Base-by-base conservation (phyloP, 2,797 vertebrate species). In the Enteromius trimaculatus region DNA sequence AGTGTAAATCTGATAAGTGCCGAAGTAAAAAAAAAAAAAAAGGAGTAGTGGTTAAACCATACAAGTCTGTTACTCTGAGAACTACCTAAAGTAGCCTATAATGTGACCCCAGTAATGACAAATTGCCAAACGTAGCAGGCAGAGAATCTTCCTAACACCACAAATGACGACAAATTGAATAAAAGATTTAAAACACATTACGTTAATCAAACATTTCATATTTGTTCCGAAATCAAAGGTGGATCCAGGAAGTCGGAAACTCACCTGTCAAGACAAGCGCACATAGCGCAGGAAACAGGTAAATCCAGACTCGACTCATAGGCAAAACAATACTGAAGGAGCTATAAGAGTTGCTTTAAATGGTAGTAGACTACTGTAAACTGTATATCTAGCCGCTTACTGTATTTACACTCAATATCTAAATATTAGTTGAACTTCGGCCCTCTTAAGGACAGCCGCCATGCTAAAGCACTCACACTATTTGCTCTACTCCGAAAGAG, bases 201-300 rank as follows among this genome's bases (percentile, higher is more conserved):
- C 7, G 4, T 3, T 47, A 31, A 65, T 77, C 4, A 76, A 77
- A 21, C 19, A n/a, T 23, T 19, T 74, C 11, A 42, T 1, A 44
- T 2, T 21, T 65, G 2, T 34, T 19, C 2, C 53, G 11, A 65
- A 42, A 66, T 6, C 9, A 34, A 21, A 60, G 60, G 11, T 39
- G 3, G 6, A n/a, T 88, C 51, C 87, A 90, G 90, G 91, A 93
- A 93, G 88, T 89, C 37, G 6, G 5, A 19, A 69, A 90, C 93
- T 94, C 90, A 95, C 94, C 94, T 93, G 92, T 70, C 23, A 86
- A 2, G 42, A 87, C 29, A 39, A 93, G 71, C 34, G 86, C 92
- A 84, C 88, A 92, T 77, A 94, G 76, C 37, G 92, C 81, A 84
- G 37, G 19, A 17, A 86, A 11, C 19, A 94, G 80, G 77, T 91